Base-by-base conservation (phyloP, 2,113 vertebrate genomes). In the Entomyzon cyanotis region DNA sequence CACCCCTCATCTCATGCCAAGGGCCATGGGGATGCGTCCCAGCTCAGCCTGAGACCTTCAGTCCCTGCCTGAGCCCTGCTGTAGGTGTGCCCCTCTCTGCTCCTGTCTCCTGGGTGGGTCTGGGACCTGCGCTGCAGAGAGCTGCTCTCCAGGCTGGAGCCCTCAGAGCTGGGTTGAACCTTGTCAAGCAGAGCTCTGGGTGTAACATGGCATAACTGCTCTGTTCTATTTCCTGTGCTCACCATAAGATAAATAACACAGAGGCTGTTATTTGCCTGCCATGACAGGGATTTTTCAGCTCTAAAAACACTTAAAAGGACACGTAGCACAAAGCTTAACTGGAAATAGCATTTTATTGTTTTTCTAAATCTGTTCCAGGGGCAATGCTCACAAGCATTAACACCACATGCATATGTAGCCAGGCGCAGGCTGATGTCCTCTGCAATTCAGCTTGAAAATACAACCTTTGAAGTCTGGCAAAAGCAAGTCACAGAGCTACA, bases 141-240 rank as follows among this genome's bases (percentile, higher is more conserved):
- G 67, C 67, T 52, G 80, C 46, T 62, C 31, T 70, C 20, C 0
- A 0, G 67, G 21, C 9, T 44, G 21, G 31, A 76, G 52, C 44
- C 37, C 37, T 86, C 53, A 44, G 22, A 27, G 22, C 22, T 44
- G 53, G 68, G 17, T 37, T 2, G 0, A 2, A 31, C 14, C 9
- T 68, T 52, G 31, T 27, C 31, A 14, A 6, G 22, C 37, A 52
- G 31, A 68, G 31, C 24, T 52, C 56, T 39, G 46, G 12, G 39
- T 33, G 25, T 27, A 60, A 52, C 0, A 0, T 33, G 53, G 17
- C 7, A 1, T 12, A 37, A 60, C 39, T 60, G 39, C 10, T n/a
- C 23, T 39, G 19, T 55, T 17, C 58, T 42, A 25, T 64, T 49
- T 49, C 25, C 5, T 31, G 31, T 56, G 50, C 42, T 58, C 42